Conservation (phyloP, 2,797 vertebrate genomes). For the Gallinago nigripennis region DNA sequence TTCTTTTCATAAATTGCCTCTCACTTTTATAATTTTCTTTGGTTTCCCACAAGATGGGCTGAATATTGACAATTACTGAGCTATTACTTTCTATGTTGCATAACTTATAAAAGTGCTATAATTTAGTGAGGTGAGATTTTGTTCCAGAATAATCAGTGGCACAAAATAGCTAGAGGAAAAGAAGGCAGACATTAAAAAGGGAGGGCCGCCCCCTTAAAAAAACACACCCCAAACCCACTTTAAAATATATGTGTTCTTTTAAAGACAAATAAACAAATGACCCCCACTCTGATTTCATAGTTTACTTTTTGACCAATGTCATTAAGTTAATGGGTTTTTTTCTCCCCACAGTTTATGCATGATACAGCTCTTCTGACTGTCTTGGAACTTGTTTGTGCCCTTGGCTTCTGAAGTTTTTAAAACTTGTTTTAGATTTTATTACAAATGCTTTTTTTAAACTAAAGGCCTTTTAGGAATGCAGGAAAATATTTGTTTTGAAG, state of each 20-base stretch:
- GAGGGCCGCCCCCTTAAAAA: not conserved
- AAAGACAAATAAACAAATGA: not conserved
- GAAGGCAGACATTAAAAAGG: not conserved
- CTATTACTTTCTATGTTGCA: slow-evolving; percentile 25
- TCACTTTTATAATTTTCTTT: not conserved
- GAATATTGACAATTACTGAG: slow-evolving; percentile 21
- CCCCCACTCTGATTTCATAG: not conserved
- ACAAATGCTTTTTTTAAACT: slow-evolving; percentile 54
- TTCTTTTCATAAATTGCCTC: slow-evolving; percentile 21
- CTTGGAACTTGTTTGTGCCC: slow-evolving; percentile 40
- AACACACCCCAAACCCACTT: not conserved
- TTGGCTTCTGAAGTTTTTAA: slow-evolving; percentile 53
- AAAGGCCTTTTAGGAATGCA: slow-evolving; percentile 69
- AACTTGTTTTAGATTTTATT: slow-evolving; percentile 67
- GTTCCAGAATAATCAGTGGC: slow-evolving; percentile 53
- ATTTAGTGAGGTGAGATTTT: slow-evolving; percentile 29
- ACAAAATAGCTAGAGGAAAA: slow-evolving; percentile 14
- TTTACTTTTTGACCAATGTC: slow-evolving; percentile 18
- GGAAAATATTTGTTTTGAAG: slow-evolving; percentile 74
- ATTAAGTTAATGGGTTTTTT: not conserved
- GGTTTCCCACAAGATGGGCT: not conserved
- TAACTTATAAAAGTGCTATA: slow-evolving; percentile 21
- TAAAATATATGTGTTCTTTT: not conserved
- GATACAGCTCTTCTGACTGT: slow-evolving; percentile 39
- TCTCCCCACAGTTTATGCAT: not conserved